Evolutionary conservation across 2,797 vertebrate species (phyloP), one percentile per base, ranked within the genome.

Genomic region (Falco rusticolus): DNA sequence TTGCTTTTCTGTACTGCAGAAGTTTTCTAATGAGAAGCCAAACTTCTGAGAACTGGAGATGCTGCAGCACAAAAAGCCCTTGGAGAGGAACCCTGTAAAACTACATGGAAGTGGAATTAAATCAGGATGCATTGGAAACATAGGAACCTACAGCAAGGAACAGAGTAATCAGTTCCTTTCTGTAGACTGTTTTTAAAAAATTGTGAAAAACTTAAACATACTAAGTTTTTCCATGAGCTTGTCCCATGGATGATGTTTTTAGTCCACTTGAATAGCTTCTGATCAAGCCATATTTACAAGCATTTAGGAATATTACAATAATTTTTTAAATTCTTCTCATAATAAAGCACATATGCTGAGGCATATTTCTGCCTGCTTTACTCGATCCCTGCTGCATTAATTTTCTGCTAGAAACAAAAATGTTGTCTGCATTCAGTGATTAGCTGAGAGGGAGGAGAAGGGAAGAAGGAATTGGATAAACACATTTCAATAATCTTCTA

Each of bases 1-100:
- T 95, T 78, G 77, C 80, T 86, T 94, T 84, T 79, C 77, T 84
- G 71, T 92, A 68, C 63, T 82, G 84, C 90, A 94, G 45, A 51
- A 92, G 53, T 93, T 96, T 97, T 90, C 85, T 71, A 92, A 97
- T 43, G 60, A 53, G 65, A 78, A 87, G 81, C 70, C 89, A 89
- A 86, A 90, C 70, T 96, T 87, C 72, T 87, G 80, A 53, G 92
- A 92, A 90, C n/a, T 94, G 84, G 66, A 94, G 51, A 60, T 64
- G 74, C 54, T 86, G 65, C 37, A 92, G 92, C 29, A 66, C 15
- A 89, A 39, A 93, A 68, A 71, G 12, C 24, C 37, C 47, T 75
- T 43, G 45, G 65, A 91, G 70, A 81, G 8, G 26, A 86, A n/a
- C 14, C 25, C 8, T 51, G 9, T 78, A 65, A 86, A 90, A 61